Evolutionary conservation across 2,113 vertebrate species (phyloP).

Genomic region (human): GRCh38 chrX:3941501-3942000

Average conservation of each 20-base stretch:
- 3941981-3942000: neutral
- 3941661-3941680: neutral
- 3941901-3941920: neutral
- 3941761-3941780: neutral
- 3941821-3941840: neutral
- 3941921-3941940: neutral
- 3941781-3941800: neutral
- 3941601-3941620: neutral
- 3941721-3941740: neutral
- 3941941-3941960: neutral
- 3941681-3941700: neutral
- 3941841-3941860: neutral
- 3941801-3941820: neutral
- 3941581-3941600: neutral
- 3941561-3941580: neutral
- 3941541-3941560: neutral
- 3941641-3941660: neutral
- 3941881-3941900: neutral
- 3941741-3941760: neutral
- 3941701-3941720: neutral
- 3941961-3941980: neutral
- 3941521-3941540: neutral
- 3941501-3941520: no score
- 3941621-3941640: neutral
- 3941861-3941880: neutral